Percentiles rank a stretch among this genome's conserved stretches.
Conservation (phyloP, 2,113 vertebrate genomes). For the Pan troglodytes region NHGRI_mPanTro3-v2.1_pri NC_072402.2:164948001-164948500, state of each 20-base stretch:
- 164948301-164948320: slow-evolving; percentile 2
- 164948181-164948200: slow-evolving; percentile 70
- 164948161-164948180: slow-evolving; percentile 57
- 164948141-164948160: slow-evolving; percentile 50
- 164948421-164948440: background rate
- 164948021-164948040: background rate
- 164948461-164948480: background rate
- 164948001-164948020: background rate
- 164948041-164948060: background rate
- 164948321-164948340: background rate
- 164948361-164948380: background rate
- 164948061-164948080: slow-evolving; percentile 36
- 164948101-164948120: slow-evolving; percentile 63
- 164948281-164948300: slow-evolving; percentile 45
- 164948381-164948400: background rate
- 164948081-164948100: slow-evolving; percentile 61
- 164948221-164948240: slow-evolving; percentile 35
- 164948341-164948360: background rate
- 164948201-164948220: slow-evolving; percentile 53
- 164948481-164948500: background rate
- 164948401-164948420: background rate
- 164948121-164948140: slow-evolving; percentile 67
- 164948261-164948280: slow-evolving; percentile 36
- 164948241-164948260: slow-evolving; percentile 53
- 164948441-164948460: background rate